phyloP scores from a whole-genome alignment of 2,797 vertebrate genomes.

The Rhodeus uyekii region DNA sequence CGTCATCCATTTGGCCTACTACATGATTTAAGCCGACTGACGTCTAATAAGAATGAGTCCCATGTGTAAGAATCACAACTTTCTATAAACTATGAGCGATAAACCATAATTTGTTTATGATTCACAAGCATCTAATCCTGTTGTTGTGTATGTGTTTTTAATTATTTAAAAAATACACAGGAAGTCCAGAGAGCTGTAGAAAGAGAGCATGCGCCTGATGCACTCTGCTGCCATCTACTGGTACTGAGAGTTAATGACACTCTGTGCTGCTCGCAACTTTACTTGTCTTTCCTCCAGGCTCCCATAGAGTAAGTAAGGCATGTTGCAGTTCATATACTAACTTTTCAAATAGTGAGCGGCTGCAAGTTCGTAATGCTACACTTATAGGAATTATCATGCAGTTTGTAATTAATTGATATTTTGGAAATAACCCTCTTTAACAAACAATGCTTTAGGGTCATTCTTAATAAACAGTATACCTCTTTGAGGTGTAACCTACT shows the following conservation, averaged over 20 bases:
- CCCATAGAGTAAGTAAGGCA: not conserved
- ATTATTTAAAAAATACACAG: not conserved
- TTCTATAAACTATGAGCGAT: conserved; percentile 23
- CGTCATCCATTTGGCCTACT: not conserved
- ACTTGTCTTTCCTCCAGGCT: not conserved
- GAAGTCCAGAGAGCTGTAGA: not conserved
- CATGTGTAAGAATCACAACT: conserved; percentile 1
- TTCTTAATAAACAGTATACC: not conserved
- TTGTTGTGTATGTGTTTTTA: not conserved
- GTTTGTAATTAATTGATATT: not conserved
- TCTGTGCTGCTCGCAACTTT: not conserved
- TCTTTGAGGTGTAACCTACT: too few relatives aligned
- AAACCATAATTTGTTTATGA: not conserved
- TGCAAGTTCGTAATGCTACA: not conserved
- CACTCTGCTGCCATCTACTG: conserved; percentile 65
- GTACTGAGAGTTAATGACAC: conserved; percentile 18
- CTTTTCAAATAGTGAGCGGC: not conserved
- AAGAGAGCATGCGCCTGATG: conserved; percentile 23
- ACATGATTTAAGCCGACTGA: conserved; percentile 29
- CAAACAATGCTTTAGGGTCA: not conserved
- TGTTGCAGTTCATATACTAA: not conserved
- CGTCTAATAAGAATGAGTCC: conserved; percentile 12
- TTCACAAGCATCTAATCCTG: not conserved
- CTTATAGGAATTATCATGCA: not conserved
- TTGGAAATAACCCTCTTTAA: not conserved